Percentiles rank a stretch among this genome's conserved stretches.
Conservation (phyloP, 2,888 invertebrate species). For the Gisinianus flammeolus region DNA sequence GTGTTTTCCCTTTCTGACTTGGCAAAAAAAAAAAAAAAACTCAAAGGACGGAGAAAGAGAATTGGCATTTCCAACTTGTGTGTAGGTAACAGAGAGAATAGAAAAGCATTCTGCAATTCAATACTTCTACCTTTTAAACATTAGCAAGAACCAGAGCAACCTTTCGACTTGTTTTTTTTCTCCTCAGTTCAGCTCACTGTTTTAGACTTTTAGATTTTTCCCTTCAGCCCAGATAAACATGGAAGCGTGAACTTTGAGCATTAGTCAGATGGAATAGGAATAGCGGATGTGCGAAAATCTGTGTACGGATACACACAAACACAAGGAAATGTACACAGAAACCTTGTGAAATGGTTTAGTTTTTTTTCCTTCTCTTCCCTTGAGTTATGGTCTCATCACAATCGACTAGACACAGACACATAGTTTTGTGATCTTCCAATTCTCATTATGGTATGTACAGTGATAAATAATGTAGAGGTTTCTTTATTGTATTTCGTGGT, state of each 20-base stretch:
- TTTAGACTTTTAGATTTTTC: neutral
- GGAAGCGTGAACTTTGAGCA: neutral
- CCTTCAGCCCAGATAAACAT: neutral
- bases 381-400: neutral
- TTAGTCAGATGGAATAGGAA: neutral
- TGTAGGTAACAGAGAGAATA: neutral
- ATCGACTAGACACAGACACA: neutral
- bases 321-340: neutral
- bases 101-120: neutral
- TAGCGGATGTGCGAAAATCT: neutral
- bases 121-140: neutral
- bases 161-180: neutral
- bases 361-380: neutral
- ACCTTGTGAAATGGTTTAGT: neutral
- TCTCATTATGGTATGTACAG: neutral
- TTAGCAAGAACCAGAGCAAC: neutral
- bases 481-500: neutral
- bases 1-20: too few species aligned
- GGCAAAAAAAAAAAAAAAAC: too few species aligned
- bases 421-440: neutral
- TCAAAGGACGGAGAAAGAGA: too few species aligned
- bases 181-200: neutral
- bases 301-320: neutral
- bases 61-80: too few species aligned
- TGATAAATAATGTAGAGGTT: neutral